phyloP scores from a whole-genome alignment of 2,888 invertebrate genomes.

The Amblyjoppa fuscipennis region DNA sequence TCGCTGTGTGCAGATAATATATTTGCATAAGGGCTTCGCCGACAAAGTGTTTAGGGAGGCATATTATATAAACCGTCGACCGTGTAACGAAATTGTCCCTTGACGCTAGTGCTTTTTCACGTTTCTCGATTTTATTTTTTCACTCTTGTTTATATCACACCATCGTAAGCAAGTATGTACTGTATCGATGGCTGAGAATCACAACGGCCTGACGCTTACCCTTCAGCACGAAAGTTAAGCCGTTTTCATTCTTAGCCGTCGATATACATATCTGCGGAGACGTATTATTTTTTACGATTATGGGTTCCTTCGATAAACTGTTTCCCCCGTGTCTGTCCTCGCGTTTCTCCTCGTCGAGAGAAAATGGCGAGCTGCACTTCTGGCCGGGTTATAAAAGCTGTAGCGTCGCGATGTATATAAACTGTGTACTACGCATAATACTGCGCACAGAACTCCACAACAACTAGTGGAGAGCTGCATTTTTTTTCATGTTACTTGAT shows the following conservation, averaged over 20 bases:
- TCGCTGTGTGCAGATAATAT: too few species aligned
- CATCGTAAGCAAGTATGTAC: neutral
- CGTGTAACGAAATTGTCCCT: neutral
- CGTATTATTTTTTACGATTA: conserved; percentile 39
- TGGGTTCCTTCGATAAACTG: conserved; percentile 29
- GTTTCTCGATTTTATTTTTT: neutral
- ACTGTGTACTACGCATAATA: neutral
- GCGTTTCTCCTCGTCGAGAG: neutral
- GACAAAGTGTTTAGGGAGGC: neutral
- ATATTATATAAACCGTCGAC: conserved; percentile 1
- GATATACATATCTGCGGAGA: conserved; percentile 3
- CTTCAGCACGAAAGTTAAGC: neutral
- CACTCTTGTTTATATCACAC: neutral
- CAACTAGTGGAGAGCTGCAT: neutral
- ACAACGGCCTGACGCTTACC: neutral
- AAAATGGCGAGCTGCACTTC: neutral
- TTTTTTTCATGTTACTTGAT: conserved; percentile 14
- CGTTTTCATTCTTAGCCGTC: neutral
- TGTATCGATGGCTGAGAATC: neutral
- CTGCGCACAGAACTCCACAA: neutral
- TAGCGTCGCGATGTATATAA: neutral
- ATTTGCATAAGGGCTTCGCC: neutral
- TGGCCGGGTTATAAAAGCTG: conserved; percentile 4
- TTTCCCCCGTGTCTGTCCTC: conserved; percentile 4
- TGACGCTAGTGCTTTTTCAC: neutral